A percentile compares a stretch with the other conserved stretches of the same genome.
phyloP scores from a whole-genome alignment of 2,113 vertebrate genomes.

The Actinemys pallida region DNA sequence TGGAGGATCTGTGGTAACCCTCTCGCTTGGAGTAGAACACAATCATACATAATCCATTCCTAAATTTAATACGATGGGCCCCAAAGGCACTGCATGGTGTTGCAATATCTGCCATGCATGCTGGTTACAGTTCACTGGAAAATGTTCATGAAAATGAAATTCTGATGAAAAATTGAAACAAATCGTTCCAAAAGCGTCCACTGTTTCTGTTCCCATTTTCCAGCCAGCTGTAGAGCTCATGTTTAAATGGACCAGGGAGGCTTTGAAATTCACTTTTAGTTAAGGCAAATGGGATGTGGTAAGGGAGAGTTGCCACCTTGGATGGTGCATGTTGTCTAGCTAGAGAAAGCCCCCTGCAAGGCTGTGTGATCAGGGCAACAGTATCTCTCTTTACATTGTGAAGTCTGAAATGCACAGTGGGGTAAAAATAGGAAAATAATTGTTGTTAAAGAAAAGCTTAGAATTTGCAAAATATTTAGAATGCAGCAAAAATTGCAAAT shows the following conservation, averaged over 20 bases:
- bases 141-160: neutral
- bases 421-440: neutral
- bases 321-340: neutral
- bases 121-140: neutral
- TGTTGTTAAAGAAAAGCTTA: neutral
- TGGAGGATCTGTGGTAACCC: neutral
- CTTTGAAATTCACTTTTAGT: neutral
- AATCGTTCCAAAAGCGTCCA: neutral
- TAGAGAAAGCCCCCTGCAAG: neutral
- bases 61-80: neutral
- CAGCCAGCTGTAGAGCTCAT: neutral
- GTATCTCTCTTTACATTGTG: fast-evolving
- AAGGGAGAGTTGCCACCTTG: neutral
- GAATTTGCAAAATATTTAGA: neutral
- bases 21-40: neutral
- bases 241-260: neutral
- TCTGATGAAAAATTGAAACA: neutral
- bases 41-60: neutral
- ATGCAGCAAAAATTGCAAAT: neutral
- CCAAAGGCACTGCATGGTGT: neutral
- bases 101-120: neutral
- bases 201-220: neutral
- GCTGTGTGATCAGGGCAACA: neutral
- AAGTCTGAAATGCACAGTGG: neutral
- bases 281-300: fast-evolving